These are phyloP conservation scores for Heliangelus exortis DNA, from an alignment of 2,797 vertebrate genomes.

Conservation along the genomic window DNA sequence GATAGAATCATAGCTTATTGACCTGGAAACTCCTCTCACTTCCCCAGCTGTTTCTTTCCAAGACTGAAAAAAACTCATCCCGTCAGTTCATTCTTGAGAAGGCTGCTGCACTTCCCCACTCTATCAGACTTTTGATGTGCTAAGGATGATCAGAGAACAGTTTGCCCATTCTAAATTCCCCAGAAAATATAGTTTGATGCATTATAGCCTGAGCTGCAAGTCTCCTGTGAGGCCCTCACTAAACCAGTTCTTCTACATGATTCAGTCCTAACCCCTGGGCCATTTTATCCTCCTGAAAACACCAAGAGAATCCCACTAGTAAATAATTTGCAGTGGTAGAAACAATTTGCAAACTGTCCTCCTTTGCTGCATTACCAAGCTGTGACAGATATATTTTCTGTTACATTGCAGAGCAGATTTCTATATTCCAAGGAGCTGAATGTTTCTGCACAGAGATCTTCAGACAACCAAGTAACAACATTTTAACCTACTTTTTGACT, in stretches of 20 bases:
- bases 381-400: neutral
- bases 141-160: neutral
- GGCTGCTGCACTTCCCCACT: neutral
- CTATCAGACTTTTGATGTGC: neutral
- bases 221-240: neutral
- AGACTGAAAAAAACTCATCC: neutral
- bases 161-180: neutral
- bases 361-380: neutral
- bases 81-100: neutral
- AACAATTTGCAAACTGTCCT: neutral
- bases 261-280: neutral
- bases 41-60: neutral
- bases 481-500: rapidly evolving
- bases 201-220: neutral
- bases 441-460: neutral
- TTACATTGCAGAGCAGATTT: neutral
- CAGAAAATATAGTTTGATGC: neutral
- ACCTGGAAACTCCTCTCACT: rapidly evolving
- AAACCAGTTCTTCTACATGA: neutral
- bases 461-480: neutral
- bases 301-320: rapidly evolving
- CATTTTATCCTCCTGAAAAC: neutral
- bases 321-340: neutral
- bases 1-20: too few species aligned
- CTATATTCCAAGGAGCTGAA: neutral